These are phyloP conservation scores for Sandelia bainsii DNA, from an alignment of 2,797 vertebrate species.

Conservation along the genomic window DNA sequence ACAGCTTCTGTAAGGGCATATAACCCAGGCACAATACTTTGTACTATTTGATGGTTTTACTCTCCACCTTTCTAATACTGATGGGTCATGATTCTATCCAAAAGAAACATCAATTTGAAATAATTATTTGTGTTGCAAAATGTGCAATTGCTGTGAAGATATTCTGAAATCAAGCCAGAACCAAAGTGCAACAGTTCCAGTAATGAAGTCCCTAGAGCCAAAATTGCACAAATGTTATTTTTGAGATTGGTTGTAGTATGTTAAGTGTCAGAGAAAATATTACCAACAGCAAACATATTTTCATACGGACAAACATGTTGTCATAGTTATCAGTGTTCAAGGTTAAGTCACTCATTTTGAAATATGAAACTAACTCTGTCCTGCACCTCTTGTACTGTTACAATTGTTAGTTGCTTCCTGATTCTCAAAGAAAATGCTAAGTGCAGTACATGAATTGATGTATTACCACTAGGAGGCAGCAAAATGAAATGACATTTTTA, in stretches of 20 bases:
- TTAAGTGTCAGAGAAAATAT: conserved; percentile 33
- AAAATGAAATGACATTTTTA: not conserved
- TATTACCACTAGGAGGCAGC: conserved; percentile 48
- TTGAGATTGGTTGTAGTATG: conserved; percentile 14
- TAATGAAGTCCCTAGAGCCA: conserved; percentile 26
- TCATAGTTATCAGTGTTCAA: conserved; percentile 17
- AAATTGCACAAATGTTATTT: conserved; percentile 32
- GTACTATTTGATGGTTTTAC: not conserved
- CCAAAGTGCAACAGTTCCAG: conserved; percentile 25
- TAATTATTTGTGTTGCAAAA: conserved; percentile 43
- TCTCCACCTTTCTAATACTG: not conserved
- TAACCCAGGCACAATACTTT: not conserved
- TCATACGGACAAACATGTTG: conserved; percentile 8
- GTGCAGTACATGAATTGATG: not conserved
- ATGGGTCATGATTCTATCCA: not conserved
- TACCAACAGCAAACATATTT: conserved; percentile 32
- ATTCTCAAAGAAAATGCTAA: not conserved
- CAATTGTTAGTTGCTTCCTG: not conserved
- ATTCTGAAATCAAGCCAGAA: conserved; percentile 29
- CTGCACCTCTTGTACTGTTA: not conserved
- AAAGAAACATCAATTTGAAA: conserved; percentile 6
- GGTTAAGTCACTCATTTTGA: conserved; percentile 9
- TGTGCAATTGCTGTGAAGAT: not conserved
- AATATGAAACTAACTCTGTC: conserved; percentile 3
- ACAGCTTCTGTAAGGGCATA: not conserved